phyloP scores from a whole-genome alignment of 2,888 invertebrate genomes.

The Clitarchus hookeri region DNA sequence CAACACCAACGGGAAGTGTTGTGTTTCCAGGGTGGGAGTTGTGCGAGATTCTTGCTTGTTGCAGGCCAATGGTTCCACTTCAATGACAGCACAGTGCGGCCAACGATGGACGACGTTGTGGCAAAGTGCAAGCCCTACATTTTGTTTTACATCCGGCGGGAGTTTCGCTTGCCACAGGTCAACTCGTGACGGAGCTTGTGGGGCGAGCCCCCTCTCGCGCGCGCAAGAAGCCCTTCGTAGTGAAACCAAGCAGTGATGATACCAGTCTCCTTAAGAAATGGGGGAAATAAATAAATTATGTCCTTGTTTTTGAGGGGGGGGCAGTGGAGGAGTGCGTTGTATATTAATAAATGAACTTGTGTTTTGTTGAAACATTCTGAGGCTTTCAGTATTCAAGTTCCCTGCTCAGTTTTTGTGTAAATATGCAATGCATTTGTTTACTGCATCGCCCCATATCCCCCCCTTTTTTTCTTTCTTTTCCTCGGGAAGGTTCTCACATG shows the following conservation, averaged over 20 bases:
- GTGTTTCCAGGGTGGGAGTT: too few species aligned
- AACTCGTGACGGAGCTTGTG: conserved; percentile 34
- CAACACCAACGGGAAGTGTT: too few species aligned
- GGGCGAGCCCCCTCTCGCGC: neutral
- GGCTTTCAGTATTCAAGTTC: conserved; percentile 9
- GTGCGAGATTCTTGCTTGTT: neutral
- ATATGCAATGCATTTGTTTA: neutral
- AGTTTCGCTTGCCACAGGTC: conserved; percentile 56
- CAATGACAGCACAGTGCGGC: conserved; percentile 82
- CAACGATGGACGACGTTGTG: conserved; percentile 67
- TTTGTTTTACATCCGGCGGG: conserved; percentile 78
- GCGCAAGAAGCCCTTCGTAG: neutral
- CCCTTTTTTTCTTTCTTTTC: neutral
- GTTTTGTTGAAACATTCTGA: conserved; percentile 1
- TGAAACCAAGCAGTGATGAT: conserved; percentile 1
- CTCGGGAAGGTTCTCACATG: neutral
- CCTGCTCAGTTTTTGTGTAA: neutral
- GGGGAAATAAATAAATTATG: neutral
- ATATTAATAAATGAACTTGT: neutral
- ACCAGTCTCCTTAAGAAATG: conserved; percentile 14
- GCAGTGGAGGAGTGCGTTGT: neutral
- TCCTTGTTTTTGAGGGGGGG: neutral
- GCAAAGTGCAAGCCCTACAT: conserved; percentile 83
- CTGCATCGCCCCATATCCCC: neutral
- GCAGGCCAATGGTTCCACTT: conserved; percentile 80